phyloP scores from a whole-genome alignment of 2,888 invertebrate species.

The Esperia sulphurella region DNA sequence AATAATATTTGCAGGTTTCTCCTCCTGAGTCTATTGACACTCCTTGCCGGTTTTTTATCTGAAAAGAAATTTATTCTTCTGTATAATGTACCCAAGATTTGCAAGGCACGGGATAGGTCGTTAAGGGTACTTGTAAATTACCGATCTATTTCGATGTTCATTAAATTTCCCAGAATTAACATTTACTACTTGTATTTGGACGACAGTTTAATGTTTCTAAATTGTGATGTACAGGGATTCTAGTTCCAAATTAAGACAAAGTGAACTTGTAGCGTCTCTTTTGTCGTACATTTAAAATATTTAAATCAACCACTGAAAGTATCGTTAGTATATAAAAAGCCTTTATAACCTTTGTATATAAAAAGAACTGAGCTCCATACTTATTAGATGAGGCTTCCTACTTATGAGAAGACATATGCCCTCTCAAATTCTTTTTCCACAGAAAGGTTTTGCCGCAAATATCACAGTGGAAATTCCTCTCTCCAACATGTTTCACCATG shows the following conservation, averaged over 20 bases:
- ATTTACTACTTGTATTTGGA: too few species aligned
- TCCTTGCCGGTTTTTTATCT: constrained; percentile 50
- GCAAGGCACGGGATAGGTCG: not conserved
- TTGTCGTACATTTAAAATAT: too few species aligned
- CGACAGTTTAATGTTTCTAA: too few species aligned
- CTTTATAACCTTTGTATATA: not conserved
- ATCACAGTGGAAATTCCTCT: constrained; percentile 70
- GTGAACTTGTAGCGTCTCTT: too few species aligned
- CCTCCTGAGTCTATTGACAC: constrained; percentile 34
- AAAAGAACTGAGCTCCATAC: not conserved
- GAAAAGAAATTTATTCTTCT: constrained; percentile 57
- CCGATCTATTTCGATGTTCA: not conserved
- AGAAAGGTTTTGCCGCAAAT: constrained; percentile 73
- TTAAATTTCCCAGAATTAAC: too few species aligned
- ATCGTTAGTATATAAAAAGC: not conserved
- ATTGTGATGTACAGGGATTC: too few species aligned
- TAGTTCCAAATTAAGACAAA: too few species aligned
- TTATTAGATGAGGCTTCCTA: not conserved
- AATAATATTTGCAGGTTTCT: constrained; percentile 55
- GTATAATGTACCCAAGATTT: constrained; percentile 19
- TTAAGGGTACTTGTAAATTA: not conserved
- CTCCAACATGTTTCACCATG: constrained; percentile 64
- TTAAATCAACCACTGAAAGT: too few species aligned
- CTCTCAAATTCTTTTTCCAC: constrained; percentile 75
- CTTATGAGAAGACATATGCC: constrained; percentile 52